phyloP scores from a whole-genome alignment of 1,140 invertebrate species.

The Drosophila takahashii region DNA sequence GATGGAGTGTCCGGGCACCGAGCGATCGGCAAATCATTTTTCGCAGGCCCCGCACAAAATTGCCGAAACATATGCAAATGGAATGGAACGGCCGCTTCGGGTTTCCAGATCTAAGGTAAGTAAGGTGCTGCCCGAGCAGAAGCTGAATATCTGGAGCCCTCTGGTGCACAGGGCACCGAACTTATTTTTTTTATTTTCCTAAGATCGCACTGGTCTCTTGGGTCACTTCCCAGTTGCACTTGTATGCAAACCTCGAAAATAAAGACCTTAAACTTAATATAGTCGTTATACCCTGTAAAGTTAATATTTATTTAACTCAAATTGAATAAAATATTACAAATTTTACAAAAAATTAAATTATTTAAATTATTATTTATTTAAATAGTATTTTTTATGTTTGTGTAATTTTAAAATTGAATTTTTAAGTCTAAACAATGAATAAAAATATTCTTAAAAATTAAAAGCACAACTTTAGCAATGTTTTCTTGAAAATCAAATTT shows the following conservation, averaged over 20 bases:
- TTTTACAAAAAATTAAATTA: too few species aligned
- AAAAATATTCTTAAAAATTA: too few species aligned
- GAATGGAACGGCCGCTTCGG: constrained; percentile 28
- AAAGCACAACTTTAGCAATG: too few species aligned
- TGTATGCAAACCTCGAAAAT: constrained; percentile 8
- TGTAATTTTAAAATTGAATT: too few species aligned
- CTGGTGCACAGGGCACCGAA: constrained; percentile 21
- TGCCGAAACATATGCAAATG: constrained; percentile 82
- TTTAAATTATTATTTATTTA: too few species aligned
- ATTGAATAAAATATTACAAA: not conserved
- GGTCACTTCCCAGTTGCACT: constrained; percentile 42
- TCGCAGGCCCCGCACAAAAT: constrained; percentile 69
- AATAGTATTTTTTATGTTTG: too few species aligned
- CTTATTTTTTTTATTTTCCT: constrained; percentile 34
- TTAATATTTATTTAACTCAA: too few species aligned
- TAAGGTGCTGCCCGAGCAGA: constrained; percentile 14
- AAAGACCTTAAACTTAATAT: not conserved
- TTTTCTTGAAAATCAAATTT: too few species aligned
- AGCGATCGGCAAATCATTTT: constrained; percentile 84
- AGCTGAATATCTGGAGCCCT: constrained; percentile 9
- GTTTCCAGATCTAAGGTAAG: not conserved
- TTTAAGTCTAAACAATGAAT: too few species aligned
- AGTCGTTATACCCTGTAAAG: not conserved
- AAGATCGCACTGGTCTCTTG: constrained; percentile 29
- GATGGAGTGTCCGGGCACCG: constrained; percentile 79